These are phyloP conservation scores for Taxidea taxus DNA, from an alignment of 2,113 vertebrate genomes.

Conservation along the genomic window DNA sequence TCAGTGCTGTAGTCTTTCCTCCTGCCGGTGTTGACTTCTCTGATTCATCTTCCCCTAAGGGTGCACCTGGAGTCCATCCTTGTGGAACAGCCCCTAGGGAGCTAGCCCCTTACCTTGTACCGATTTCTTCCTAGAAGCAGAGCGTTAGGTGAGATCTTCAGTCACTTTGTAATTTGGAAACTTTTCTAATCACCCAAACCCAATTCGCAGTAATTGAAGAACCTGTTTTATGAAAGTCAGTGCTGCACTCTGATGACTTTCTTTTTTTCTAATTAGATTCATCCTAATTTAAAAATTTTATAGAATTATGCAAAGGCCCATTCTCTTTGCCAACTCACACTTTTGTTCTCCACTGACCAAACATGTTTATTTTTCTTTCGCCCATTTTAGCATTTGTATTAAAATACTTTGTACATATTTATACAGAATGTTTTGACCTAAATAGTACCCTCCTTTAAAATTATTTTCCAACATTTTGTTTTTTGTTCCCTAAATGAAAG, in stretches of 20 bases:
- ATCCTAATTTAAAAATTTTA: not conserved
- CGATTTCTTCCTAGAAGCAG: not conserved
- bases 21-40: not conserved
- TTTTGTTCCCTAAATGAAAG: slow-evolving; percentile 30
- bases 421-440: slow-evolving; percentile 15
- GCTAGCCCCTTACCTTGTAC: not conserved
- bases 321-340: not conserved
- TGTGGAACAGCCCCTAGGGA: not conserved
- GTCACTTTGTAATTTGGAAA: not conserved
- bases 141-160: not conserved
- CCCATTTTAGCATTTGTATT: not conserved
- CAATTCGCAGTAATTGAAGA: not conserved
- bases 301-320: not conserved
- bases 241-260: not conserved
- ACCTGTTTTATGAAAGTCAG: not conserved
- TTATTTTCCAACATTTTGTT: not conserved
- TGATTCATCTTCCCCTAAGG: fast-evolving
- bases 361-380: not conserved
- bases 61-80: not conserved
- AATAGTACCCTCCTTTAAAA: not conserved
- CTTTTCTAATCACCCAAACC: not conserved
- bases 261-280: not conserved
- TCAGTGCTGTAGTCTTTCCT: not conserved
- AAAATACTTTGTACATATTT: not conserved
- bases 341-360: not conserved